Evolutionary conservation across 2,113 vertebrate species (phyloP), one percentile per base, ranked within the genome.

Genomic region (Datnioides undecimradiatus): DNA sequence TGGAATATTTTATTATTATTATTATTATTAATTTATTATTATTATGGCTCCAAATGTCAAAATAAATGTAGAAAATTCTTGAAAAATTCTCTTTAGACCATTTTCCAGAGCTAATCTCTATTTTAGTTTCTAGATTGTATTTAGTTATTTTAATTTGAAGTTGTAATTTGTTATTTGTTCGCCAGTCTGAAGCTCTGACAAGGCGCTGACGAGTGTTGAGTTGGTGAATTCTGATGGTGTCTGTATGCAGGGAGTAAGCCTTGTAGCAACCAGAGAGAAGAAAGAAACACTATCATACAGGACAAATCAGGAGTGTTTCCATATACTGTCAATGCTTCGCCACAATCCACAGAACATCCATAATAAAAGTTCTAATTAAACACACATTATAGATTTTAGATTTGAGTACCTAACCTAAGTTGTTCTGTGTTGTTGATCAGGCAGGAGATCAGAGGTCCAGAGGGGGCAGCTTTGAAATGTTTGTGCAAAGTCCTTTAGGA

Each of bases 381-480:
- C 79, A 36, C 59, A n/a, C 48, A 40, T 27, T 40, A 60, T 43
- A n/a, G 71, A 73, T 51, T 82, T 45, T 12, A 60, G 21, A 31
- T 80, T 29, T 6, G 69, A 54, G 59, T 17, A 33, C 8, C 3
- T 40, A 19, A 33, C 8, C 34, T 62, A 31, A 64, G 48, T 64
- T 81, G 68, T 65, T 38, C 36, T 27, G 27, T 52, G 38, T 10
- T 11, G 36, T 43, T 49, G 40, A 84, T 73, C 36, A 57, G 49
- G 46, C 25, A 25, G 14, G 8, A 77, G 62, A 66, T 48, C 60
- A 27, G 33, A 54, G 52, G 48, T 80, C 46, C 21, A 31, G 52
- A 54, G 40, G 33, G 55, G 27, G 17, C 10, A 31, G 31, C 36
- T 60, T 68, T 82, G 41, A 74, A 64, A 64, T 41, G 29, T 51